Percentiles rank a stretch among this genome's conserved stretches.
These are phyloP conservation scores for Glandiceps talaboti DNA, from an alignment of 53 echinoderm and acorn worm genomes.

Conservation along the genomic window DNA sequence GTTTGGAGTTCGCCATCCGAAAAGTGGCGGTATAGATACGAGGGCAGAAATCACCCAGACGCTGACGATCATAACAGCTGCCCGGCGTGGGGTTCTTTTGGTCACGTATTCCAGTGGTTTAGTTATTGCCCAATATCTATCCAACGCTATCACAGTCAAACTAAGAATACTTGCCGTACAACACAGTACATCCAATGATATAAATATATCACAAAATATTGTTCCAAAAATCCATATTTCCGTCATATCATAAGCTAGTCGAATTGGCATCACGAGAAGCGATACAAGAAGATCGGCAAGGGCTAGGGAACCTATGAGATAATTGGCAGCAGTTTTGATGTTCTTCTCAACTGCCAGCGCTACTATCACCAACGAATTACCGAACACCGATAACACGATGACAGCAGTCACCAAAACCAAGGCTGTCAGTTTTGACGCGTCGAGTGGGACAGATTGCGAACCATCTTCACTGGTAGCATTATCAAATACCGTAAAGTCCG, in stretches of 20 bases:
- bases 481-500: not conserved
- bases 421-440: slow-evolving; percentile 11
- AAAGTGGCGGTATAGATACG: slow-evolving; percentile 52
- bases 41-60: slow-evolving; percentile 61
- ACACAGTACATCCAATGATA: slow-evolving; percentile 70
- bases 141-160: slow-evolving; percentile 75
- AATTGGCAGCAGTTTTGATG: slow-evolving; percentile 52
- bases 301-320: slow-evolving; percentile 65
- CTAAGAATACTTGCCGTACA: slow-evolving; percentile 94
- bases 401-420: slow-evolving; percentile 22
- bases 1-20: slow-evolving; percentile 42
- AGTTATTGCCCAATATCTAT: slow-evolving; percentile 88
- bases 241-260: slow-evolving; percentile 35
- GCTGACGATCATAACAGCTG: slow-evolving; percentile 38
- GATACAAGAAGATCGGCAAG: slow-evolving; percentile 78
- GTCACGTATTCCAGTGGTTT: slow-evolving; percentile 52
- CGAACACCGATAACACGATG: slow-evolving; percentile 52
- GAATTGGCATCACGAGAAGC: slow-evolving; percentile 73
- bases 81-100: slow-evolving; percentile 43
- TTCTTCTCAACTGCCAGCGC: slow-evolving; percentile 44
- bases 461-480: not conserved
- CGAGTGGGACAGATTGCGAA: slow-evolving; percentile 2
- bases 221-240: slow-evolving; percentile 31
- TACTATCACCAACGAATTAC: slow-evolving; percentile 52
- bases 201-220: slow-evolving; percentile 57